Evolutionary conservation across 2,797 vertebrate genomes (phyloP), one percentile per base, ranked within the genome.

Genomic region (Orientallactaga sibirica): DNA sequence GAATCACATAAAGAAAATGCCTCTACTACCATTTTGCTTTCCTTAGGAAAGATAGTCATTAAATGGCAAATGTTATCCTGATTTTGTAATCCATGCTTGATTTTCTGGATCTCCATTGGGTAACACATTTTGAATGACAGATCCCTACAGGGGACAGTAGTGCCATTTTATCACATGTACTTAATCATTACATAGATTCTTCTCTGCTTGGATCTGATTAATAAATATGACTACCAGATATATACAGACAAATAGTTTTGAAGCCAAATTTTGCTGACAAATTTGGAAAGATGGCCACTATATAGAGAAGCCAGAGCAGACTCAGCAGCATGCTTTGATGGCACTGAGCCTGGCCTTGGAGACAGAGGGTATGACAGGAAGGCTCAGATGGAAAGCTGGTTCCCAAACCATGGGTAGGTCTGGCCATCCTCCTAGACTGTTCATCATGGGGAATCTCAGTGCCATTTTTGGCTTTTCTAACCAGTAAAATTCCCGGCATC

Each of bases 41-140:
- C 71, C 15, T 66, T 75, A 33, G 4, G 16, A 92, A 90, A 92
- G 66, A 10, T 1, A 37, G 8, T 91, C 27, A 64, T 58, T 70
- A 86, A 71, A 41, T 8, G 58, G 29, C 29, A 71, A 61, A 66
- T 68, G 6, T n/a, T 74, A 33, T 75, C 66, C n/a, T 29, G 22
- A 80, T 80, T 94, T 94, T 87, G 18, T 81, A 95, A 80, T 67
- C 43, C 73, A 27, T 7, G 15, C 62, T 68, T 86, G 81, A 85
- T 91, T 88, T 91, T 93, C 85, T 91, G 62, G 19, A 18, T 91
- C 48, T 93, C n/a, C 29, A 61, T 41, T 4, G 62, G 62, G 16
- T 74, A 25, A 29, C 5, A n/a, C 10, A 27, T 1, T 48, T 37
- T 22, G n/a, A 75, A 88, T 22, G 41, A 15, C 18, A 64, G 70